These are phyloP conservation scores for Porites lobata DNA, from an alignment of 92 coral and sea anemone genomes.

Conservation along the genomic window DNA sequence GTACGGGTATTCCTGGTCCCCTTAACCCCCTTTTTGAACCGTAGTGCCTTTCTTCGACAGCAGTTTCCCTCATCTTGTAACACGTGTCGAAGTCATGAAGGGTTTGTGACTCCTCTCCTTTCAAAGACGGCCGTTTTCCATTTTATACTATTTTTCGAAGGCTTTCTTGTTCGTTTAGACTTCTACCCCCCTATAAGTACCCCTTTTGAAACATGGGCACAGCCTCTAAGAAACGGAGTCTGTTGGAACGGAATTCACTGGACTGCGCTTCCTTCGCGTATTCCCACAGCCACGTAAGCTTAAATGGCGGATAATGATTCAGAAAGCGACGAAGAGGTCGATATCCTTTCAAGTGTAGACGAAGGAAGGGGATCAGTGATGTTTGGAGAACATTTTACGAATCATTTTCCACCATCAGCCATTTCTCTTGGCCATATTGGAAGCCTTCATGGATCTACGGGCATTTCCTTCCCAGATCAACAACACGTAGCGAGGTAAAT, in stretches of 20 bases:
- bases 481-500: constrained; percentile 66
- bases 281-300: constrained; percentile 25
- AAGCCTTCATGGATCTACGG: constrained; percentile 62
- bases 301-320: constrained; percentile 83
- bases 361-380: constrained; percentile 48
- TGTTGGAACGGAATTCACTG: constrained; percentile 30
- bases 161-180: constrained; percentile 10
- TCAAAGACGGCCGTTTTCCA: constrained; percentile 20
- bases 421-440: constrained; percentile 64
- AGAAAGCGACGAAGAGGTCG: constrained; percentile 83
- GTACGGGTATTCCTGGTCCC: constrained; percentile 46
- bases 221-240: constrained; percentile 9
- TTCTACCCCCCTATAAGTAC: constrained; percentile 6
- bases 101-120: constrained; percentile 14
- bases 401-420: constrained; percentile 54
- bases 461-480: constrained; percentile 39
- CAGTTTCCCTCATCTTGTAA: background rate
- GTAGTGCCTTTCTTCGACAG: constrained; percentile 2
- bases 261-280: constrained; percentile 38
- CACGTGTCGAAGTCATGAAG: constrained; percentile 25
- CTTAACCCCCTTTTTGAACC: constrained; percentile 25
- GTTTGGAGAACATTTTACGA: constrained; percentile 59
- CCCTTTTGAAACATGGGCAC: constrained; percentile 53
- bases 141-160: constrained; percentile 42
- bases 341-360: constrained; percentile 76